Evolutionary conservation across 1,140 invertebrate species (phyloP), one percentile per base, ranked within the genome.

Genomic region (Drosophila subpulchrella): DNA sequence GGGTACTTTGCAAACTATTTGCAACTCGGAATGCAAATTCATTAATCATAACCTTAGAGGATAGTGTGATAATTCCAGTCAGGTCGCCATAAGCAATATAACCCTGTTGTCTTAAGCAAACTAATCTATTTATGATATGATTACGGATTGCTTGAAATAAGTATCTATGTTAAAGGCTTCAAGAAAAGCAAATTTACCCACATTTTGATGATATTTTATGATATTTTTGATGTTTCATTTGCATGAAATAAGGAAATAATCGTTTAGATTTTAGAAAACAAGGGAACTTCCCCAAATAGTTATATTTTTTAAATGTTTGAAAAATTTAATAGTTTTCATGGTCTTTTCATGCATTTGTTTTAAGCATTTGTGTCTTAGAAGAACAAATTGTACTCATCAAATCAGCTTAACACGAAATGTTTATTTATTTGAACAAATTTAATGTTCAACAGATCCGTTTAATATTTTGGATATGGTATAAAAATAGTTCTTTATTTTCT

Each of bases 1-100:
- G n/a, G 34, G 34, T 13, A 24, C 56, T 70, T 67, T 20, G 47
- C 47, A 10, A 62, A 12, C 15, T 20, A 8, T 30, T 38, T 32
- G 51, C n/a, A 20, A 39, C 17, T 6, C 6, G 20, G 8, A 27
- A 8, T 32, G 39, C 3, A 5, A 27, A n/a, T 56, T 1, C 5
- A 11, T 48, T 48, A 12, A 20, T 44, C 10, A 17, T 44, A 44
- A 8, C 0, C 42, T 44, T 11, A 7, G 6, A 39, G 13, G 13
- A 39, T 6, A 6, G 4, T 39, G 2, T 13, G 4, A 39, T 6
- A 11, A 44, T 11, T 12, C 11, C 12, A 20, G 17, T 12, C 32
- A 34, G 32, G 32, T 3, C 4, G 5, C 20, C 15, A 15, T 42
- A 8, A 15, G 7, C 6, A 15, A 15, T 7, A n/a, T 7, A 41